These are phyloP conservation scores for Oligia fasciuncula DNA, from an alignment of 2,888 invertebrate species.

Conservation along the genomic window DNA sequence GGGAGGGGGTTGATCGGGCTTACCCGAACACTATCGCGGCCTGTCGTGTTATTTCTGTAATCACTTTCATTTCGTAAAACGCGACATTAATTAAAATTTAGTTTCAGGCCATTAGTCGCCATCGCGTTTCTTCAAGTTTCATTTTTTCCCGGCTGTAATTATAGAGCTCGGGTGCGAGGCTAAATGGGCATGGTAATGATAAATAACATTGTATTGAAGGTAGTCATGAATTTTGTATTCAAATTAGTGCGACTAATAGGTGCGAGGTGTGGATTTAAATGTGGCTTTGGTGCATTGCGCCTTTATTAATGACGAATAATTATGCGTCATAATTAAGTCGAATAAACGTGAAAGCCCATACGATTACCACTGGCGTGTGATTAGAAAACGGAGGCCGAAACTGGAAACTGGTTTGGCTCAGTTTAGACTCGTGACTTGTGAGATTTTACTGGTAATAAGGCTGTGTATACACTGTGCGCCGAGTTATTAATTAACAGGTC, in stretches of 20 bases:
- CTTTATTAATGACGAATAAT: slow-evolving; percentile 78
- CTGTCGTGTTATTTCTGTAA: slow-evolving; percentile 89
- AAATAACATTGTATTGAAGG: slow-evolving; percentile 88
- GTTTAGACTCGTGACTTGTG: slow-evolving; percentile 88
- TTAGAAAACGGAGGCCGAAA: slow-evolving; percentile 83
- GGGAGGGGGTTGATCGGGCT: slow-evolving; percentile 72
- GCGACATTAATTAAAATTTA: slow-evolving; percentile 91
- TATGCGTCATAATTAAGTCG: slow-evolving; percentile 66
- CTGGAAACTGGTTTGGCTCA: slow-evolving; percentile 82
- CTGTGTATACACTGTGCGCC: slow-evolving; percentile 88
- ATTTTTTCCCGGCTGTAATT: slow-evolving; percentile 87
- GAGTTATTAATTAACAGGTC: slow-evolving; percentile 90
- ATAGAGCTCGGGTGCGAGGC: slow-evolving; percentile 85
- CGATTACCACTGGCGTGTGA: slow-evolving; percentile 79
- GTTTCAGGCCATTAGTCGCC: slow-evolving; percentile 89
- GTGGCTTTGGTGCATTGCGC: slow-evolving; percentile 79
- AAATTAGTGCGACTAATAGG: slow-evolving; percentile 87
- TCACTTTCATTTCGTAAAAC: slow-evolving; percentile 89
- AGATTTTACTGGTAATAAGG: slow-evolving; percentile 90
- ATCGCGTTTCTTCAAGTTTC: slow-evolving; percentile 89
- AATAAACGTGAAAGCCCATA: slow-evolving; percentile 56
- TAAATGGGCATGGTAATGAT: slow-evolving; percentile 89
- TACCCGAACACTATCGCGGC: slow-evolving; percentile 77
- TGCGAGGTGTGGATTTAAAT: slow-evolving; percentile 85
- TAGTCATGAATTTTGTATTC: slow-evolving; percentile 89